phyloP scores from a whole-genome alignment of 2,888 invertebrate genomes.

The Spilosoma lubricipeda region DNA sequence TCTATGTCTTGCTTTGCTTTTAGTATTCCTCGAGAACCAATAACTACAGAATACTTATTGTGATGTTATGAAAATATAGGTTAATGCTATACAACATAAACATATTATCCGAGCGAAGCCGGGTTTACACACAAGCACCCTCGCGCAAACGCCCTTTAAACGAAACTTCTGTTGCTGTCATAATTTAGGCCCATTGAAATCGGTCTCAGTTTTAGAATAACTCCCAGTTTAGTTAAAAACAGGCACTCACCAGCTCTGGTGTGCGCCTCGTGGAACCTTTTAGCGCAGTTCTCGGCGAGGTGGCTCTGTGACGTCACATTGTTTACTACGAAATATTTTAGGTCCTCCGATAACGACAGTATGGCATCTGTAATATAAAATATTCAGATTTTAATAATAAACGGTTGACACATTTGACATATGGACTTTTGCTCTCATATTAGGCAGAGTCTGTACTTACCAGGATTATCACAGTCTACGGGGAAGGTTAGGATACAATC shows the following conservation, averaged over 20 bases:
- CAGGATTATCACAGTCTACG: constrained; percentile 50
- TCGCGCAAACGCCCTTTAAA: too few relatives aligned
- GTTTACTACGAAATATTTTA: constrained; percentile 52
- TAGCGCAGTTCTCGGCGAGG: constrained; percentile 65
- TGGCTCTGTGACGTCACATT: constrained; percentile 64
- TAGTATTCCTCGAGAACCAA: too few relatives aligned
- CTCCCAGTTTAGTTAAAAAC: not conserved
- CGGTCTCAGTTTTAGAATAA: not conserved
- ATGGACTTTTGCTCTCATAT: too few relatives aligned
- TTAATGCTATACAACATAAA: too few relatives aligned
- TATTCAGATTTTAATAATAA: not conserved
- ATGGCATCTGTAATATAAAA: constrained; percentile 43
- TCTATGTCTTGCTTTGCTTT: too few relatives aligned
- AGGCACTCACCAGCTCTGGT: constrained; percentile 57
- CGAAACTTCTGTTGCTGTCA: too few relatives aligned
- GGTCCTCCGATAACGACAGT: constrained; percentile 53
- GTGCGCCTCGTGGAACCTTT: constrained; percentile 63
- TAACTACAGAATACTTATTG: too few relatives aligned
- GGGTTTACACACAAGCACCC: too few relatives aligned
- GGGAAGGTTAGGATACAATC: constrained; percentile 87
- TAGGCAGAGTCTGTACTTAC: constrained; percentile 27
- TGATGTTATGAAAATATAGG: too few relatives aligned
- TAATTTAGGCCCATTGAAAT: too few relatives aligned
- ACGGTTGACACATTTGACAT: too few relatives aligned
- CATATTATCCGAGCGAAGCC: too few relatives aligned